A percentile compares a stretch with the other conserved stretches of the same genome.
phyloP scores from a whole-genome alignment of 1,140 invertebrate genomes.

The Drosophila rhopaloa region DNA sequence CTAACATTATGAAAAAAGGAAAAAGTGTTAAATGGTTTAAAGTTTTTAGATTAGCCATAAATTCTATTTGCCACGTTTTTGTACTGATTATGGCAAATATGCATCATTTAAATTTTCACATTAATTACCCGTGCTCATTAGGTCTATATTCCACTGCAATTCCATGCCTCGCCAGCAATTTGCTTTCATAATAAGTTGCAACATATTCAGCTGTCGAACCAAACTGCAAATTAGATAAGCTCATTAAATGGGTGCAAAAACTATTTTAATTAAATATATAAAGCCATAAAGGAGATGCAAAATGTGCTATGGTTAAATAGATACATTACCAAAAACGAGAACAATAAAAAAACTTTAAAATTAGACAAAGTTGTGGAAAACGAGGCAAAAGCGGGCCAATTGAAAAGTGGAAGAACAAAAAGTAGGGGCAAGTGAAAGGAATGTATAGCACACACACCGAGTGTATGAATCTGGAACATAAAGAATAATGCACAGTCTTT shows the following conservation, averaged over 20 bases:
- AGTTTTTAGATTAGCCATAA: slow-evolving; percentile 4
- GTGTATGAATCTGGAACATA: slow-evolving; percentile 40
- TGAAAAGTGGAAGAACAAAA: slow-evolving; percentile 27
- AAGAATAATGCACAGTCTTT: slow-evolving; percentile 57
- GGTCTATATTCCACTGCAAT: slow-evolving; percentile 10
- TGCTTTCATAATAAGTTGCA: slow-evolving; percentile 19
- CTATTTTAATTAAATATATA: slow-evolving; percentile 61
- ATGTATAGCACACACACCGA: slow-evolving; percentile 14
- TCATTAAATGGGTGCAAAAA: slow-evolving; percentile 53
- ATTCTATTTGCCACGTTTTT: slow-evolving; percentile 8
- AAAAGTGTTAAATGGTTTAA: not conserved
- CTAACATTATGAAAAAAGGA: not conserved
- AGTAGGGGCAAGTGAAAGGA: slow-evolving; percentile 11
- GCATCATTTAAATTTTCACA: slow-evolving; percentile 51
- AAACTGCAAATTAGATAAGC: slow-evolving; percentile 63
- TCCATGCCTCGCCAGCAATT: not conserved
- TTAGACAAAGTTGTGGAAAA: slow-evolving; percentile 35
- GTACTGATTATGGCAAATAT: slow-evolving; percentile 1
- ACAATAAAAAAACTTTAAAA: slow-evolving; percentile 22
- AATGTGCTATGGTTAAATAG: not conserved
- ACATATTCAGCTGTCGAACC: slow-evolving; percentile 52
- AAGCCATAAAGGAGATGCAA: slow-evolving; percentile 9
- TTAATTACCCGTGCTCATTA: slow-evolving; percentile 46
- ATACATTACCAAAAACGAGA: slow-evolving; percentile 7
- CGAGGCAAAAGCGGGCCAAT: slow-evolving; percentile 25